Evolutionary conservation across 1,140 invertebrate genomes (phyloP), one percentile per base, ranked within the genome.

Genomic region (Lanistes nyassanus): DNA sequence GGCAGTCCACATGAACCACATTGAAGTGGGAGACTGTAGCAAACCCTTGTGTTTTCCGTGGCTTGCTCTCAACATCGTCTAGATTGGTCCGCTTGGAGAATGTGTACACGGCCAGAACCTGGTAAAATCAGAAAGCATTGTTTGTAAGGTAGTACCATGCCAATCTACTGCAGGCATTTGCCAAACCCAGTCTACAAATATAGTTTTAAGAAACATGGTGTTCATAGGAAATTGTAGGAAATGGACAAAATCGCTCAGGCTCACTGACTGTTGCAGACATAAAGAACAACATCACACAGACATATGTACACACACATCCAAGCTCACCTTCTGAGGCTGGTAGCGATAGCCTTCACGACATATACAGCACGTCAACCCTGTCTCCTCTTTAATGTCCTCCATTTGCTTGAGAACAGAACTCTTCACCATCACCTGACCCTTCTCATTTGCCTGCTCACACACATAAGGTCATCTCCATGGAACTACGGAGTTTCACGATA

Each of bases 21-120:
- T 99, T 99, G 90, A 99, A 99, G 91, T 99, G 97, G 5, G 96
- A 97, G 4, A 99, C 97, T 0, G 97, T 99, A 16, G 94, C 95
- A 87, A 98, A 98, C 23, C 90, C 90, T 36, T 90, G 85, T 2
- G 91, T 90, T 76, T 92, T 92, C 39, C 91, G 78, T 23, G 93
- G 91, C 87, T 97, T 96, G 55, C 93, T 92, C 86, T 99, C 97
- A 87, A 93, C 95, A 82, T 98, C 96, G 82, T 99, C 97, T n/a
- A 98, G 93, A 84, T 95, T 94, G 83, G 95, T 97, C 19, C 96
- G 93, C 90, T 98, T 98, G 19, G 97, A 98, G 87, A 97, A 99
- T 0, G 97, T 99, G 87, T 99, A 99, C 80, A 99, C 95, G 42
- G 96, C 97, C 0, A 99, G 91, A 29, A 89, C 87, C 87, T 89